Percentiles rank a stretch among this genome's conserved stretches.
Conservation (phyloP, 2,797 vertebrate genomes). For the Gallinago solitaria region DNA sequence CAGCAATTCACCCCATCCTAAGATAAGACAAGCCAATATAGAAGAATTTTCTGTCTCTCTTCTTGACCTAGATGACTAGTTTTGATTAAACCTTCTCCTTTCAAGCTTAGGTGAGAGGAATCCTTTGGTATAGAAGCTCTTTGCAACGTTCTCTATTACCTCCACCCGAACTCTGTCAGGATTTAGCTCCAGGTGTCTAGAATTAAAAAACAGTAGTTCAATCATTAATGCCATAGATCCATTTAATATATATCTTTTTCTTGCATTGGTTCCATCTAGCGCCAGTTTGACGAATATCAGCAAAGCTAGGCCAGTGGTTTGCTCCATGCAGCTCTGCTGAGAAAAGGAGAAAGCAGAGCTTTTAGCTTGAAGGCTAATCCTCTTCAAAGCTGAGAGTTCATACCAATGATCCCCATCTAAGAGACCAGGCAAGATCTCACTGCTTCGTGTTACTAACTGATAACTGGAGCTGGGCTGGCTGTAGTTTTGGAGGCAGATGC, state of each 20-base stretch:
- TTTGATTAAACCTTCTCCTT: background rate
- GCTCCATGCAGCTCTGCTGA: background rate
- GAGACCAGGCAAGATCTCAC: background rate
- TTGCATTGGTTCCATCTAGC: background rate
- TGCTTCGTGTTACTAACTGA: background rate
- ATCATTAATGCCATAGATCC: background rate
- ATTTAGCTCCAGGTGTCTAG: background rate
- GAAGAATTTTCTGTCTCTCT: background rate
- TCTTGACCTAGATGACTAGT: background rate
- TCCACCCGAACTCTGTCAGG: background rate
- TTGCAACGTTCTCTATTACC: background rate
- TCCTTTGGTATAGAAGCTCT: background rate
- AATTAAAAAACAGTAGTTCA: background rate
- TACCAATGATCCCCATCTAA: background rate
- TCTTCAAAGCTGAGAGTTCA: background rate
- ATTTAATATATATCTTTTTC: background rate
- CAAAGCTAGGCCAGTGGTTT: background rate
- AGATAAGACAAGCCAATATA: background rate
- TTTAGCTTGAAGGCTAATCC: background rate
- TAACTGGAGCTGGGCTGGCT: conserved; percentile 47
- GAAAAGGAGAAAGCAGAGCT: background rate
- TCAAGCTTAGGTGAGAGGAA: background rate
- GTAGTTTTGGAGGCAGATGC: conserved; percentile 47
- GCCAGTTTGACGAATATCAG: background rate
- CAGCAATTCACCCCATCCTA: background rate